Evolutionary conservation across 2,888 invertebrate genomes (phyloP), one percentile per base, ranked within the genome.

Genomic region (Machimus atricapillus): DNA sequence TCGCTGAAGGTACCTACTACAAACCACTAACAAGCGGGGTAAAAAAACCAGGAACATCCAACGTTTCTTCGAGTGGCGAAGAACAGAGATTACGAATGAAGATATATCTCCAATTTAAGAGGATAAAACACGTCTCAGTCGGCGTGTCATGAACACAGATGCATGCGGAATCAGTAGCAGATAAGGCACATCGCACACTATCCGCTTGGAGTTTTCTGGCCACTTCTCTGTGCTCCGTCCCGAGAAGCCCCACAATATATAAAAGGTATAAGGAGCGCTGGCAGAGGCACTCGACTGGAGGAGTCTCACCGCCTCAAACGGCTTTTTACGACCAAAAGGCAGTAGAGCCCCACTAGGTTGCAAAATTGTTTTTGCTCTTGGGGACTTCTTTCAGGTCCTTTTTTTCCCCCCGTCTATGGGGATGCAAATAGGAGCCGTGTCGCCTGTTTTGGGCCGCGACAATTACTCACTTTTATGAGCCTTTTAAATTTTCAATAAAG

Each of bases 81-180:
- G 81, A 81, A 56, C 52, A 56, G 31, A 52, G 52, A 81, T 81
- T 81, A 81, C 27, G 56, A 56, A 81, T 31, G 81, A 81, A 52
- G 81, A 81, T 81, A 81, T 76, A 76, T 76, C 76, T 76, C 76
- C 37, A 76, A 34, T 76, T 76, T 76, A 76, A 76, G 76, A 76
- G 76, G 76, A 76, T 81, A 81, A 81, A 52, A 46, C 27, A 52
- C 52, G 56, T 23, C 31, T 52, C 23, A 46, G 46, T 81, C 81
- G 52, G 81, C 27, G 81, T 81, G 81, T 56, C 81, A 56, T 81
- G 81, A 52, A 56, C 52, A 52, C 27, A 81, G 56, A 52, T 81
- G 81, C 52, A 81, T 52, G 52, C 27, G 31, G n/a, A 81, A 76
- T 40, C 76, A 8, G 40, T 12, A 76, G 14, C 34, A 76, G 76